Base-by-base conservation (phyloP, 1,140 invertebrate species). In the Anoplophora glabripennis region DNA sequence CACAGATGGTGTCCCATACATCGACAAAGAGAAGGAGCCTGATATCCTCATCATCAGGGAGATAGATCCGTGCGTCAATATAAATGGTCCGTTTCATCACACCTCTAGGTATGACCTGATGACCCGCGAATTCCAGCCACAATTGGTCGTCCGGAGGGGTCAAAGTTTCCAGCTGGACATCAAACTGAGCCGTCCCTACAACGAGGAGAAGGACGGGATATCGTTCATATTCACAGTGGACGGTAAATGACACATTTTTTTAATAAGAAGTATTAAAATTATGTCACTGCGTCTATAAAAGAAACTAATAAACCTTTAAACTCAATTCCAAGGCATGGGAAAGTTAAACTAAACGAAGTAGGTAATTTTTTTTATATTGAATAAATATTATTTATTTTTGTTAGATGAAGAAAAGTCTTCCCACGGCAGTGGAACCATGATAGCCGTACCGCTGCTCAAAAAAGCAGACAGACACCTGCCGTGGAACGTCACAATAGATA, bases 191-290 rank as follows among this genome's bases (percentile, higher is more conserved):
- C 80, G 92, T 15, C 81, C 86, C 33, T 94, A 86, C 71, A 82
- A 89, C 67, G 79, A 83, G 7, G 78, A 79, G 9, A 84, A 81
- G 67, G 92, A 96, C 76, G 90, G 86, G 3, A 77, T 96, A 35
- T 93, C 88, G 11, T 86, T 95, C 58, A 87, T 94, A 15, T 93
- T 95, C 68, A 88, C 86, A 7, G 82, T 93, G 7, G 81, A 84
- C 62, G 89, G 89, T 89, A 76, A 65, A 70, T 40, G 14, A 40
- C 38, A 40, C 38, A 40, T 40, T 40, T 14, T 11, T 14, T 5
- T 3, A 28, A 28, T 28, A 3, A n/a, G 21, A 28, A 28, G 5
- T 28, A 28, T 28, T 2, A 28, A 5, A 28, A 28, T 28, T n/a
- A n/a, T n/a, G n/a, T n/a, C n/a, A n/a, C n/a, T n/a, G n/a, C n/a